Conservation (phyloP, 2,113 vertebrate species). For the Trichomycterus rosablanca region DNA sequence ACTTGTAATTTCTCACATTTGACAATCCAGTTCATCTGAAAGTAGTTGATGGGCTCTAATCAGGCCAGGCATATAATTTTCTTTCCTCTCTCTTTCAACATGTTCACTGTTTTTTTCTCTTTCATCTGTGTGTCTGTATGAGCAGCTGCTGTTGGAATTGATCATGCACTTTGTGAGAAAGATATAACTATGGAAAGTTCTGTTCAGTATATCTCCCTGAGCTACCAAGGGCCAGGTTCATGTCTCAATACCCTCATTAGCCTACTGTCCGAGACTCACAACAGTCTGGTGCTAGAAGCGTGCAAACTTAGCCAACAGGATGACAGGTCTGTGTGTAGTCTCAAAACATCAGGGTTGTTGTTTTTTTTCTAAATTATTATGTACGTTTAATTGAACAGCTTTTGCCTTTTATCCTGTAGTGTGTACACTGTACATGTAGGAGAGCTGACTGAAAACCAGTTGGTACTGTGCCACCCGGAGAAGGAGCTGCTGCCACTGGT, state of each 20-base stretch:
- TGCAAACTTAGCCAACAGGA: slow-evolving; percentile 38
- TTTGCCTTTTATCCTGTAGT: slow-evolving; percentile 41
- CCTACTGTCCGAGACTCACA: slow-evolving; percentile 63
- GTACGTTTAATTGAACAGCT: no score
- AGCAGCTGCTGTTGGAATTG: slow-evolving; percentile 46
- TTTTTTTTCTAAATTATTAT: no score
- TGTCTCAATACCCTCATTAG: slow-evolving; percentile 57
- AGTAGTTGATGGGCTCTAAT: no score
- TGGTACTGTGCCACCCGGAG: slow-evolving; percentile 66
- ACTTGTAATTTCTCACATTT: no score
- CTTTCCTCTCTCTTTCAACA: no score
- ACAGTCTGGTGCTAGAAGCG: slow-evolving; percentile 60
- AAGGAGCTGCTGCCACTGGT: slow-evolving; percentile 66
- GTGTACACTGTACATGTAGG: slow-evolving; percentile 57
- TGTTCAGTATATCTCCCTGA: slow-evolving; percentile 52
- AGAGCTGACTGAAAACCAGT: slow-evolving; percentile 58
- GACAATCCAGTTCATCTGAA: no score
- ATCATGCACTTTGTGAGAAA: slow-evolving; percentile 42
- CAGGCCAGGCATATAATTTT: no score
- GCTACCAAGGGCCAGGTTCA: slow-evolving; percentile 57
- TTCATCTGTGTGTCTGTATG: slow-evolving; percentile 1
- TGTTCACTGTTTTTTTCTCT: no score
- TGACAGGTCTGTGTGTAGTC: slow-evolving; percentile 56
- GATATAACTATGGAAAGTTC: slow-evolving; percentile 57
- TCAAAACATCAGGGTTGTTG: no score